phyloP scores from a whole-genome alignment of 1,140 invertebrate genomes.

The Drosophila repleta region DNA sequence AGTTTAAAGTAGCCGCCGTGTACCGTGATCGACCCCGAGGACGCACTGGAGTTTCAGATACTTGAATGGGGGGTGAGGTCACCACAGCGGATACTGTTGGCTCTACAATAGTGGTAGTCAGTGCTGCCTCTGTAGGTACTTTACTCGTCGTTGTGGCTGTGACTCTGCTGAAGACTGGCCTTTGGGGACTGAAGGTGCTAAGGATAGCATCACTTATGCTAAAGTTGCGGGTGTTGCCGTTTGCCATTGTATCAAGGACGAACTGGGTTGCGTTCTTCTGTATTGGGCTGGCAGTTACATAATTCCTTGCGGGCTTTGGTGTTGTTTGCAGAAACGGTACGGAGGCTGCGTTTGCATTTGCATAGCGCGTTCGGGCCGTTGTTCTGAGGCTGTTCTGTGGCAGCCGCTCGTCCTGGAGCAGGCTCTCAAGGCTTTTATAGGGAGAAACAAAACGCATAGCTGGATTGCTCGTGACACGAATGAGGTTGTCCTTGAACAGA shows the following conservation, averaged over 20 bases:
- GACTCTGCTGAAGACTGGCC: conserved; percentile 13
- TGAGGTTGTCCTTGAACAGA: conserved; percentile 69
- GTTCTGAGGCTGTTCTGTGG: conserved; percentile 44
- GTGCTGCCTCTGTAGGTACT: conserved; percentile 13
- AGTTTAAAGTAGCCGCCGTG: conserved; percentile 59
- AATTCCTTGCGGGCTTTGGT: conserved; percentile 56
- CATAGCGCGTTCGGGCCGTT: conserved; percentile 54
- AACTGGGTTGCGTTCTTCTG: conserved; percentile 57
- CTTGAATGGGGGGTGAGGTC: conserved; percentile 45
- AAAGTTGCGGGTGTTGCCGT: conserved; percentile 63
- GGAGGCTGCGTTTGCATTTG: conserved; percentile 14
- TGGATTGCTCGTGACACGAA: conserved; percentile 61
- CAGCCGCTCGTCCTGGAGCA: conserved; percentile 71
- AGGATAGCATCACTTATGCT: conserved; percentile 75
- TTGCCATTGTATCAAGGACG: conserved; percentile 55
- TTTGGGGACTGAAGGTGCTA: conserved; percentile 62
- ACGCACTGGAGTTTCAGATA: conserved; percentile 39
- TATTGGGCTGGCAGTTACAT: conserved; percentile 43
- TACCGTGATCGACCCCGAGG: conserved; percentile 73
- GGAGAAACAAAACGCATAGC: conserved; percentile 76
- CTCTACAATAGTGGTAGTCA: conserved; percentile 23
- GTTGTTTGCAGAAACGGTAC: conserved; percentile 58
- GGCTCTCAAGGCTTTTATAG: conserved; percentile 77
- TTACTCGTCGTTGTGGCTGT: conserved; percentile 29
- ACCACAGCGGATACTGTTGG: conserved; percentile 56